Base-by-base conservation (phyloP, 2,888 invertebrate species). In the Tromatobia lineatoria region DNA sequence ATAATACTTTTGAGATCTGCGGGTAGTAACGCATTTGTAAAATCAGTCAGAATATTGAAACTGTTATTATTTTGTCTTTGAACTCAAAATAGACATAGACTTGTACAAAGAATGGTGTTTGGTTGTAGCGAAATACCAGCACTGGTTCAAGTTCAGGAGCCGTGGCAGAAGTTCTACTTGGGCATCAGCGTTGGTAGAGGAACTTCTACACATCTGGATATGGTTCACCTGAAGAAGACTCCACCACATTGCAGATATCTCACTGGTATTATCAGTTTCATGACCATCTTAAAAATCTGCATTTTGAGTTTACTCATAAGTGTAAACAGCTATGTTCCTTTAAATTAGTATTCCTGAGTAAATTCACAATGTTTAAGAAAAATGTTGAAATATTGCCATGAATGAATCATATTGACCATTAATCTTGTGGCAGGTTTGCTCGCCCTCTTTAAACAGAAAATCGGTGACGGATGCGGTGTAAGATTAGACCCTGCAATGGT, bases 401-500 rank as follows among this genome's bases (percentile, higher is more conserved):
- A n/a, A 13, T 11, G 59, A n/a, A 29, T 59, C 25, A 13, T 20
- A 2, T 23, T 20, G 15, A 13, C 18, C 2, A n/a, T 52, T 77
- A 15, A 29, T 54, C 69, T n/a, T 23, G 61, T 38, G 50, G 38
- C 71, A 90, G 96, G 96, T 3, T 95, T 99, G 69, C 94, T 98
- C 52, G 96, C 97, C 89, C 94, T 99, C 85, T 99, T 99, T 92
- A 98, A 98, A 94, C 97, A 97, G 29, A 99, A 98, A 95, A 96
- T 97, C 91, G 95, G 97, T n/a, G 91, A 92, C 82, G 89, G 91
- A 57, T 90, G 89, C 42, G 88, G 90, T 18, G 73, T 90, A 10
- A 94, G 95, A 67, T 93, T 95, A 69, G 96, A 96, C 87, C 95
- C 97, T 57, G 96, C 97, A 25, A 94, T 95, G 73, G 96, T 98